Base-by-base conservation (phyloP, 2,113 vertebrate genomes). In the Psettodes erumei region DNA sequence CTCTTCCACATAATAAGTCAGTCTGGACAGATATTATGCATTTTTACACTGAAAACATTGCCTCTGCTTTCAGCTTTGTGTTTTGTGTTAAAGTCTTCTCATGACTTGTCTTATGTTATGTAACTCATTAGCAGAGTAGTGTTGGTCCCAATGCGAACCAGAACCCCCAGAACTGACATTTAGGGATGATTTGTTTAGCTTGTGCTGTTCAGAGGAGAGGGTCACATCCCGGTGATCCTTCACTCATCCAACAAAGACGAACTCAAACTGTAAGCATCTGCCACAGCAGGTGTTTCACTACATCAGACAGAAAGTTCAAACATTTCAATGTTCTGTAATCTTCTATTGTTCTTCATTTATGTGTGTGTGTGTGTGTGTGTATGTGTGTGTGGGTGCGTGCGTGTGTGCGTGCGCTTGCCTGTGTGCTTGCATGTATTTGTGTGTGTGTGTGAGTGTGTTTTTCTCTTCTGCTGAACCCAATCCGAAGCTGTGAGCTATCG, bases 181-280 rank as follows among this genome's bases (percentile, higher is more conserved):
- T 56, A 65, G 35, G 54, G 32, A 83, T 59, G 84, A 79, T 82
- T 82, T 89, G 83, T 91, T 87, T 89, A 82, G 66, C 72, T 81
- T 56, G 65, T 25, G 48, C 59, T 82, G 85, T 88, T 89, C 87
- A 89, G 79, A 86, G 65, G 60, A 48, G 40, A 19, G 71, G 73
- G 60, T 86, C 80, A 80, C 75, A 77, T 54, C 80, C 33, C 47
- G 65, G 85, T 35, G 23, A 83, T 69, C 71, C 82, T 55, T 84
- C 84, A 63, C 67, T 85, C 86, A 72, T 47, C 3, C 79, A 74
- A 32, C 77, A 70, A 71, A 77, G 73, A 83, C 77, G 60, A 50
- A 32, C 45, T 28, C 33, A 78, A 54, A 58, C 53, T 58, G 65
- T 38, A 71, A 83, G 66, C 82, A 78, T 90, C 70, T 84, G 88